phyloP scores from a whole-genome alignment of 1,140 invertebrate species.

The Drosophila hydei region DNA sequence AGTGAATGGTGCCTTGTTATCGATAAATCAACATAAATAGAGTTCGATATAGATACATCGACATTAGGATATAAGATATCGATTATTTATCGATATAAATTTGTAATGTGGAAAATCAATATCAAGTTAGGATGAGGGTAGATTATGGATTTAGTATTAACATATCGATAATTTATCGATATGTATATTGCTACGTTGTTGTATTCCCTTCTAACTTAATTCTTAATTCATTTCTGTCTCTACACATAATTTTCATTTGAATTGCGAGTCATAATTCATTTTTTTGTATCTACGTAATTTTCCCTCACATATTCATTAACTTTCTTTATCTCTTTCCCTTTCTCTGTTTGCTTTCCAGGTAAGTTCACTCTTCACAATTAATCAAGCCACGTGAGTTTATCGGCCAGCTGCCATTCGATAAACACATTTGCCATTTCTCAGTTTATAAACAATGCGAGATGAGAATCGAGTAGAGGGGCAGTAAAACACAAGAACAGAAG shows the following conservation, averaged over 20 bases:
- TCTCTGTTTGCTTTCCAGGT: slow-evolving; percentile 50
- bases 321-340: slow-evolving; percentile 37
- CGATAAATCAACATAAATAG: too few relatives aligned
- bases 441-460: slow-evolving; percentile 32
- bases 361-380: slow-evolving; percentile 58
- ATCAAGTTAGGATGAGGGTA: too few relatives aligned
- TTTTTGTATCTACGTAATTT: slow-evolving; percentile 3
- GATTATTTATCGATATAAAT: too few relatives aligned
- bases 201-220: too few relatives aligned
- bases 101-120: too few relatives aligned
- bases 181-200: too few relatives aligned
- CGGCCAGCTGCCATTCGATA: slow-evolving; percentile 16
- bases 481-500: neutral
- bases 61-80: too few relatives aligned
- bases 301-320: slow-evolving; percentile 38
- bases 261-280: neutral
- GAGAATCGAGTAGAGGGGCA: neutral
- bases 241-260: neutral
- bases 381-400: slow-evolving; percentile 63
- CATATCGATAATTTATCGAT: neutral
- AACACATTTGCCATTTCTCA: slow-evolving; percentile 42
- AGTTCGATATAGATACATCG: too few relatives aligned
- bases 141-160: too few relatives aligned
- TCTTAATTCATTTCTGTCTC: too few relatives aligned
- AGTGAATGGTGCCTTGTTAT: too few relatives aligned